Conservation (phyloP, 2,113 vertebrate genomes). For the Tychaedon coryphoeus region DNA sequence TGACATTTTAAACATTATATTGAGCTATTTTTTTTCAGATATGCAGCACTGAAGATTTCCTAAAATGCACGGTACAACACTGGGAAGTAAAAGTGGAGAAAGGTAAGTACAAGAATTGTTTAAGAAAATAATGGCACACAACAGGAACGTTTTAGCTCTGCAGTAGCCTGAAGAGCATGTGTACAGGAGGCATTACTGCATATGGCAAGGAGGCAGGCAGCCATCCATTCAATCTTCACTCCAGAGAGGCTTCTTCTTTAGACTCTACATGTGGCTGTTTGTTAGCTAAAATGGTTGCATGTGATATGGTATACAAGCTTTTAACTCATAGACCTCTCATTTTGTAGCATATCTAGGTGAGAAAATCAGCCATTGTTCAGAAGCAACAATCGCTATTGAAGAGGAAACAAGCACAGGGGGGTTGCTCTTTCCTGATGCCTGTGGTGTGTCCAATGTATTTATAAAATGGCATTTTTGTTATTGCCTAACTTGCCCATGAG, state of each 20-base stretch:
- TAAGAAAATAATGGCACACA: background rate
- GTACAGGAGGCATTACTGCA: background rate
- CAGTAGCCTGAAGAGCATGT: background rate
- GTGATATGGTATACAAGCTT: background rate
- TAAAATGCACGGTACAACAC: background rate
- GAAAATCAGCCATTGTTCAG: background rate
- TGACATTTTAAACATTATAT: background rate
- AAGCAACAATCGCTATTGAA: background rate
- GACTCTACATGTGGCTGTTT: background rate
- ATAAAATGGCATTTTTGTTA: background rate
- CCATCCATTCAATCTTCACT: background rate
- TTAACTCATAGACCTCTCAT: background rate
- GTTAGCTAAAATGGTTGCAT: background rate
- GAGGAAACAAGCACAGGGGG: background rate
- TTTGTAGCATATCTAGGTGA: background rate
- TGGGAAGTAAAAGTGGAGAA: background rate
- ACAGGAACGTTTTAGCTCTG: background rate
- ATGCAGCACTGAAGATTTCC: background rate
- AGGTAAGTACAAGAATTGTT: background rate
- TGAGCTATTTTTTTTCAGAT: background rate
- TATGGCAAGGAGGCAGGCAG: background rate
- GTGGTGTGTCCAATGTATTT: background rate
- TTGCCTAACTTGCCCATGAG: background rate
- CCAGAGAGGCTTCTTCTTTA: background rate
- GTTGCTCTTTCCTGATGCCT: background rate